Percentiles rank a stretch among this genome's conserved stretches.
phyloP scores from a whole-genome alignment of 1,140 invertebrate species.

The Trachymyrmex septentrionalis region DNA sequence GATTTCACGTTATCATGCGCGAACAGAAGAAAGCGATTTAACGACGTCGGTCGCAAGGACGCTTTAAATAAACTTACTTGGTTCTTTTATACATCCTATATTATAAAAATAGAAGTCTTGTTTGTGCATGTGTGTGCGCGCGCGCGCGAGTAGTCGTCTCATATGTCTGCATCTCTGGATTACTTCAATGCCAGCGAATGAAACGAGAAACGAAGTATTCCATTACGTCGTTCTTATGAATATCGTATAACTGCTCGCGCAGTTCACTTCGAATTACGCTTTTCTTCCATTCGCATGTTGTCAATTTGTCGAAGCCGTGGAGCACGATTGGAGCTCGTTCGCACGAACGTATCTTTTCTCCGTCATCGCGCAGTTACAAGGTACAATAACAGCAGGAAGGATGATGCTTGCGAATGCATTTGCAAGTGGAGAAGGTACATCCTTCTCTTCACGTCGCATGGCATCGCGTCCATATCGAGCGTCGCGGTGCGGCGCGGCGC shows the following conservation, averaged over 20 bases:
- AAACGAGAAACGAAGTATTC: conserved; percentile 25
- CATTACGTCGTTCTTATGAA: conserved; percentile 27
- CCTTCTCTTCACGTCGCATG: conserved; percentile 11
- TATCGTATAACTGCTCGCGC: conserved; percentile 11
- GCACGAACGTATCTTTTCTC: background rate
- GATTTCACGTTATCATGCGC: background rate
- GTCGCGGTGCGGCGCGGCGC: background rate
- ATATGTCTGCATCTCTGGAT: background rate
- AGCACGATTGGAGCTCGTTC: conserved; percentile 16
- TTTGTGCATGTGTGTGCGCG: background rate
- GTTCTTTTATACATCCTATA: background rate
- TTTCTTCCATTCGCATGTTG: conserved; percentile 22
- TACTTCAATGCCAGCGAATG: background rate
- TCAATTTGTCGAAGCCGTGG: conserved; percentile 46
- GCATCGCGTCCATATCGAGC: background rate
- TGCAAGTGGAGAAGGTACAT: conserved; percentile 48
- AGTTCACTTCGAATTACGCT: background rate
- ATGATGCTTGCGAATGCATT: conserved; percentile 34
- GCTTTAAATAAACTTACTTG: conserved; percentile 22
- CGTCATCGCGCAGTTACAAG: background rate
- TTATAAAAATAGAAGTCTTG: background rate
- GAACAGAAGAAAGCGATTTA: conserved; percentile 21
- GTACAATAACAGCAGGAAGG: conserved; percentile 10
- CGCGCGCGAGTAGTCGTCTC: background rate
- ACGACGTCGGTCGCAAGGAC: background rate